Percentiles rank a stretch among this genome's conserved stretches.
These are phyloP conservation scores for Malurus cyaneus DNA, from an alignment of 2,113 vertebrate genomes.

Conservation along the genomic window DNA sequence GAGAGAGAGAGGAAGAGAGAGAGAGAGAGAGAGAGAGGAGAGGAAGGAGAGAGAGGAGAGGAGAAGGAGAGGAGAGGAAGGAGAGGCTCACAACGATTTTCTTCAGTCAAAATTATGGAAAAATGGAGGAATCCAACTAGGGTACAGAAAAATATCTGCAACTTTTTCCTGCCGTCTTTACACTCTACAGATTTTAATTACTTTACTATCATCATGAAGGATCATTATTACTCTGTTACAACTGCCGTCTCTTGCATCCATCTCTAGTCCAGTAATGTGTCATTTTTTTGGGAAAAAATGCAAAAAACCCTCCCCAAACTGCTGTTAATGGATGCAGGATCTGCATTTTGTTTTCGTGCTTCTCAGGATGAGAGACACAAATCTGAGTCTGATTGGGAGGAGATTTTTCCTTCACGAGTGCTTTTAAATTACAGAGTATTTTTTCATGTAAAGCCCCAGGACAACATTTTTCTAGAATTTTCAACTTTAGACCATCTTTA, in stretches of 20 bases:
- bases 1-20: too few species aligned
- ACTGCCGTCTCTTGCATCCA: neutral
- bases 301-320: neutral
- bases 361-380: neutral
- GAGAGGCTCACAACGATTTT: neutral
- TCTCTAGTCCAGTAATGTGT: neutral
- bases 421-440: neutral
- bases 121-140: neutral
- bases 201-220: neutral
- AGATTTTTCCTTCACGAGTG: neutral
- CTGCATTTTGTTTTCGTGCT: neutral
- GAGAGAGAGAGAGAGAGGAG: too few species aligned
- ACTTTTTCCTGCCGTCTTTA: neutral
- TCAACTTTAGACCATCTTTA: neutral
- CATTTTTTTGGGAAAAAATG: neutral
- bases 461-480: neutral
- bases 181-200: neutral
- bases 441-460: neutral
- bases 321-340: neutral
- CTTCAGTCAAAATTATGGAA: neutral
- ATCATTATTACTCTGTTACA: neutral
- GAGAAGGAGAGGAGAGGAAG: too few species aligned
- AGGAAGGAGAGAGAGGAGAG: too few species aligned
- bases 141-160: neutral
- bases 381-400: neutral